A percentile compares a stretch with the other conserved stretches of the same genome.
Conservation (phyloP, 2,113 vertebrate species). For the Turnix velox region DNA sequence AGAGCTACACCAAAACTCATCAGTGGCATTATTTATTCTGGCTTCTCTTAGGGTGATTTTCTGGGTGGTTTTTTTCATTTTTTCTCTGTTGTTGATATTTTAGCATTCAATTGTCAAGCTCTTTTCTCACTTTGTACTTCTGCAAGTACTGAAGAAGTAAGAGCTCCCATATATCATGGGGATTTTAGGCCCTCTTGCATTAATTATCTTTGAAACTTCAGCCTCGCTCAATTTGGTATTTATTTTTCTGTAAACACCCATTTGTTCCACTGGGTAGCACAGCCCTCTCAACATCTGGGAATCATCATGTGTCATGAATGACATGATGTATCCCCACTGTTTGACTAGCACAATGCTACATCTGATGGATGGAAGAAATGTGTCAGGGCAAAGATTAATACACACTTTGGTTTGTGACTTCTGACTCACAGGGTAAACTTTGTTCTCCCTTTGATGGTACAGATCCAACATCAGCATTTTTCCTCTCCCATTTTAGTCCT, state of each 20-base stretch:
- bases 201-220: slow-evolving; percentile 69
- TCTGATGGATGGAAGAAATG: slow-evolving; percentile 66
- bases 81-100: not conserved
- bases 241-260: slow-evolving; percentile 57
- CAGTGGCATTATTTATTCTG: slow-evolving; percentile 31
- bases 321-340: slow-evolving; percentile 69
- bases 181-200: slow-evolving; percentile 12
- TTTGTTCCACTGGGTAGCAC: slow-evolving; percentile 65
- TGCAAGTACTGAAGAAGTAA: slow-evolving; percentile 36
- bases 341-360: slow-evolving; percentile 64
- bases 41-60: not conserved
- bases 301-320: slow-evolving; percentile 68
- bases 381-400: slow-evolving; percentile 40
- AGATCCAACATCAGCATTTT: slow-evolving; percentile 28
- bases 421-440: slow-evolving; percentile 58
- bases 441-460: slow-evolving; percentile 31
- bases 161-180: not conserved
- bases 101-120: slow-evolving; percentile 16
- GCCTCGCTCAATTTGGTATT: slow-evolving; percentile 61
- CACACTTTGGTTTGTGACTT: slow-evolving; percentile 46
- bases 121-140: slow-evolving; percentile 40
- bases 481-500: slow-evolving; percentile 46
- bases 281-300: slow-evolving; percentile 72
- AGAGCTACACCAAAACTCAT: slow-evolving; percentile 15
- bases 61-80: not conserved